A percentile compares a stretch with the other conserved stretches of the same genome.
Conservation (phyloP, 2,888 invertebrate species). For the Spialia ferax region DNA sequence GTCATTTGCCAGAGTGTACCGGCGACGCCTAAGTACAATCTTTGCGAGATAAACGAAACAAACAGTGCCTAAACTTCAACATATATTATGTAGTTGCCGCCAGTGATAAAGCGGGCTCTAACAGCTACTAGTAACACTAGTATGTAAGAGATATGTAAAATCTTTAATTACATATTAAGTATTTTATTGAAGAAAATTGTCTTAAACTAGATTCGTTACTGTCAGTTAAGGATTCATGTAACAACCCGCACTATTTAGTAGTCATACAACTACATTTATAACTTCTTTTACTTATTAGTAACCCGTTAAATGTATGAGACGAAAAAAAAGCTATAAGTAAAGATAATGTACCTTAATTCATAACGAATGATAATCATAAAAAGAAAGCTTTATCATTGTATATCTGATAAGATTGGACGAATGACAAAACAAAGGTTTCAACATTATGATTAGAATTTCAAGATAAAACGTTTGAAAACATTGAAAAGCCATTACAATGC, state of each 20-base stretch:
- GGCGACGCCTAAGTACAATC: slow-evolving; percentile 36
- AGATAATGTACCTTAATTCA: too few species aligned
- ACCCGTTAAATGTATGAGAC: too few species aligned
- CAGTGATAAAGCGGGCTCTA: slow-evolving; percentile 52
- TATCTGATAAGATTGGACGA: slow-evolving; percentile 22
- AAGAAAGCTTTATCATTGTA: slow-evolving; percentile 7
- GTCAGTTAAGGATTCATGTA: too few species aligned
- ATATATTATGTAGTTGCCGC: too few species aligned
- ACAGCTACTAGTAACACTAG: slow-evolving; percentile 43
- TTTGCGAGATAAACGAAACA: slow-evolving; percentile 47
- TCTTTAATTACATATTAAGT: too few species aligned
- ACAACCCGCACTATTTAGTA: too few species aligned
- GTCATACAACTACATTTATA: too few species aligned
- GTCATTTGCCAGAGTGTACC: slow-evolving; percentile 47
- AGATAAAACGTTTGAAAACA: slow-evolving; percentile 49
- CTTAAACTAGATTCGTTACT: too few species aligned
- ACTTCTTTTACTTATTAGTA: neutral
- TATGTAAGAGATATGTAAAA: too few species aligned
- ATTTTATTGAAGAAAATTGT: slow-evolving; percentile 12
- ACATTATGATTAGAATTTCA: slow-evolving; percentile 9
- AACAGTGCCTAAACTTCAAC: slow-evolving; percentile 66
- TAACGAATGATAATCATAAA: neutral
- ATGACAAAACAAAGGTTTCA: slow-evolving; percentile 15
- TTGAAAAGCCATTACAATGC: neutral
- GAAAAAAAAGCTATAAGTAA: neutral